These are phyloP conservation scores for Hirtodrosophila histrioides DNA, from an alignment of 2,888 invertebrate species.

Conservation along the genomic window DNA sequence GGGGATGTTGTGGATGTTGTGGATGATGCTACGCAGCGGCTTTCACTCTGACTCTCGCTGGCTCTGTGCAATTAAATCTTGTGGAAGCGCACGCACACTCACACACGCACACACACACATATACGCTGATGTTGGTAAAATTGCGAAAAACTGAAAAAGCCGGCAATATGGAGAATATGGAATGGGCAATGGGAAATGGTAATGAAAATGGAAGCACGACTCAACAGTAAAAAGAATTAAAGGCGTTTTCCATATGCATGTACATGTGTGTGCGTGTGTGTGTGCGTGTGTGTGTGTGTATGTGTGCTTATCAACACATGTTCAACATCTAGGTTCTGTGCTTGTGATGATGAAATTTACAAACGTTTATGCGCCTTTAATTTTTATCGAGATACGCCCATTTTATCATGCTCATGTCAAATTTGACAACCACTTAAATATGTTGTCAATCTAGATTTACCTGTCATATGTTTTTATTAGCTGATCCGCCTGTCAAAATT, in stretches of 20 bases:
- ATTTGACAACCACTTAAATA: no score
- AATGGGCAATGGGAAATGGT: constrained; percentile 12
- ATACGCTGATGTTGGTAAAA: constrained; percentile 9
- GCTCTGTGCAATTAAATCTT: constrained; percentile 64
- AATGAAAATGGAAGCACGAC: constrained; percentile 40
- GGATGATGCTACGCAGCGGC: constrained; percentile 19
- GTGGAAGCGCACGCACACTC: constrained; percentile 49
- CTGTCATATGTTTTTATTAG: no score
- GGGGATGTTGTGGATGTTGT: constrained; percentile 8
- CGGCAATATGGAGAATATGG: not conserved
- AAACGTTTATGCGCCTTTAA: constrained; percentile 14
- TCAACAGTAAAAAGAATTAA: constrained; percentile 30
- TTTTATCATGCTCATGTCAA: not conserved
- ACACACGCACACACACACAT: constrained; percentile 20
- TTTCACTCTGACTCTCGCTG: constrained; percentile 23
- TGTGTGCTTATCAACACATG: constrained; percentile 25
- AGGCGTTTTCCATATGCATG: constrained; percentile 13
- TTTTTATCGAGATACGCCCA: not conserved
- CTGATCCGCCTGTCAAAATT: no score
- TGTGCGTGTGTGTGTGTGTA: constrained; percentile 5
- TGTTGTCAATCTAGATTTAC: no score
- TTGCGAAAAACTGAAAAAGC: constrained; percentile 15
- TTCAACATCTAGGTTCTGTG: constrained; percentile 10
- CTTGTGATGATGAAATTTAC: constrained; percentile 5
- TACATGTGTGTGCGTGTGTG: no score